Percentiles rank a stretch among this genome's conserved stretches.
Evolutionary conservation across 92 coral and sea anemone species (phyloP).

Genomic region (Parazoanthus swiftii): DNA sequence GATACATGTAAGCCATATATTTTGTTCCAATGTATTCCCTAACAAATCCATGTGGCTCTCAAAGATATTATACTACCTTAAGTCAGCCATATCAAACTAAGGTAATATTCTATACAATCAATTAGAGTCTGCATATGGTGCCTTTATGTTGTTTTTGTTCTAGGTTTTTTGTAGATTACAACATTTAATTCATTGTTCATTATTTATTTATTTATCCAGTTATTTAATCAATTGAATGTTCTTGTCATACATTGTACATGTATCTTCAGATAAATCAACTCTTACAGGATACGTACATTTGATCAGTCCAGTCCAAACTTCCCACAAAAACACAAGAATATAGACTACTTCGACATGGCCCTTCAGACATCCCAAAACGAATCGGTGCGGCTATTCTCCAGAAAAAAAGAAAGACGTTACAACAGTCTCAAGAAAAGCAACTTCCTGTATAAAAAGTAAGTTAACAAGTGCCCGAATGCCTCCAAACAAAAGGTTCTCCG

Average conservation of each 20-base stretch:
- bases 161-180: conserved; percentile 52
- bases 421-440: conserved; percentile 50
- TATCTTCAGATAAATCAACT: conserved; percentile 50
- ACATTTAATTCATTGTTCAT: conserved; percentile 26
- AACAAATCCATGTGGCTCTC: conserved; percentile 42
- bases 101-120: conserved; percentile 41
- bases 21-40: conserved; percentile 43
- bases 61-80: conserved; percentile 47
- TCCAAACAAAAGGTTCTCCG: conserved; percentile 50
- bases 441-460: conserved; percentile 24
- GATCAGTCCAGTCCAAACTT: conserved; percentile 54
- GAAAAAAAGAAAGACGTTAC: conserved; percentile 40
- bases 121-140: conserved; percentile 52
- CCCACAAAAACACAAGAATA: conserved; percentile 32
- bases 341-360: conserved; percentile 47
- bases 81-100: conserved; percentile 43
- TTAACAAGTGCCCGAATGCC: conserved; percentile 54
- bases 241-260: conserved; percentile 36
- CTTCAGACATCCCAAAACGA: conserved; percentile 48
- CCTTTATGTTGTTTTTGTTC: conserved; percentile 58
- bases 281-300: conserved; percentile 49
- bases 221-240: conserved; percentile 52
- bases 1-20: conserved; percentile 47
- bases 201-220: conserved; percentile 52
- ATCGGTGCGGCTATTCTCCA: conserved; percentile 50